These are phyloP conservation scores for Sycophila sp. DNA, from an alignment of 1,140 invertebrate species.

Conservation along the genomic window DNA sequence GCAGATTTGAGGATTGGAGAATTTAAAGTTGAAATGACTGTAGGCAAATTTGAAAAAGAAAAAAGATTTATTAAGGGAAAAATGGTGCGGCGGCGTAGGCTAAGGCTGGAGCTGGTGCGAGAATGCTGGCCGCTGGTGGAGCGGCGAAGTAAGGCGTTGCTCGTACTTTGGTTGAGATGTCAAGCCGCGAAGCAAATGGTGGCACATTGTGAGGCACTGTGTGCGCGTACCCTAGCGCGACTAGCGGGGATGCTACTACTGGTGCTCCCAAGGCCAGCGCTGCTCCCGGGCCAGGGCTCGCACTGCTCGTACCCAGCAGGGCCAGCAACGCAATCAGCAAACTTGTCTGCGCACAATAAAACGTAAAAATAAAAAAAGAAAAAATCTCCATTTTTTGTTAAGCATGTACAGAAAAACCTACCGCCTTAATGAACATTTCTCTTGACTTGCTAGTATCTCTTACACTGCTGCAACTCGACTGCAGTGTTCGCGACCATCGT, in stretches of 20 bases:
- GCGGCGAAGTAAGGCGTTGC: constrained; percentile 41
- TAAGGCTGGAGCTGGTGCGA: constrained; percentile 30
- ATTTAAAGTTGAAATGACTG: no score
- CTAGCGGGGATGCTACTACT: no score
- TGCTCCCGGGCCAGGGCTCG: constrained; percentile 44
- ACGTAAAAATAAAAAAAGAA: no score
- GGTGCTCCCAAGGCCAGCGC: constrained; percentile 48
- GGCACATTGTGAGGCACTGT: constrained; percentile 67
- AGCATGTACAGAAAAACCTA: no score
- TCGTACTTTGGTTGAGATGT: constrained; percentile 62
- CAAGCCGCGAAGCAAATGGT: constrained; percentile 67
- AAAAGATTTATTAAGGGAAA: no score
- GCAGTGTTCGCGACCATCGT: not conserved
- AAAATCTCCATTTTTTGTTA: no score
- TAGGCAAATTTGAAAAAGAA: no score
- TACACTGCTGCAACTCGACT: not conserved
- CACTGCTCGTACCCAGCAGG: constrained; percentile 5
- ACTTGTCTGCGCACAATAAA: no score
- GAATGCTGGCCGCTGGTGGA: constrained; percentile 31
- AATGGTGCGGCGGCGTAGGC: not conserved
- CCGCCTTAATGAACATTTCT: not conserved
- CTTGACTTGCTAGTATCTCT: not conserved
- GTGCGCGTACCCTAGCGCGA: constrained; percentile 51
- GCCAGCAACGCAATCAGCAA: no score
- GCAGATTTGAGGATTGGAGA: no score